Percentiles rank a stretch among this genome's conserved stretches.
Conservation (phyloP, 1,140 invertebrate species). For the Cheumatopsyche charites region DNA sequence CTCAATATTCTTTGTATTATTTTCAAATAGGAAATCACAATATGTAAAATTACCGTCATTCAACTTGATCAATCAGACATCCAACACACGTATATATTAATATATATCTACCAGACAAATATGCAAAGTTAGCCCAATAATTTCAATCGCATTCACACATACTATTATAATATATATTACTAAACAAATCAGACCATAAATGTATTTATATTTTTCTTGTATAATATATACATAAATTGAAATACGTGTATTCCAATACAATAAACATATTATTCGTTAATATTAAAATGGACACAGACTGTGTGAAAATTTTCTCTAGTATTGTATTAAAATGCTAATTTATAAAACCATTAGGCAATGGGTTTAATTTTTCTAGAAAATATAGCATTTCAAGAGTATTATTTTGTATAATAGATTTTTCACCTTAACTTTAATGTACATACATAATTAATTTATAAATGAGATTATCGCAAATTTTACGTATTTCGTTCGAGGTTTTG, state of each 20-base stretch:
- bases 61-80: too few relatives aligned
- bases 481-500: constrained; percentile 41
- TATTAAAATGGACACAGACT: constrained; percentile 42
- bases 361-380: constrained; percentile 29
- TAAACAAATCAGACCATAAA: too few relatives aligned
- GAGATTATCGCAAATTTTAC: constrained; percentile 46
- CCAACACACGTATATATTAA: too few relatives aligned
- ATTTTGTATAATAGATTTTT: constrained; percentile 20
- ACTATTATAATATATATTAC: too few relatives aligned
- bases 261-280: constrained; percentile 13
- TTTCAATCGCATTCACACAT: too few relatives aligned
- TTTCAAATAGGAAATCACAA: too few relatives aligned
- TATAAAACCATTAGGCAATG: constrained; percentile 5
- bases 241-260: background rate
- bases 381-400: constrained; percentile 30
- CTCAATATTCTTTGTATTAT: too few relatives aligned
- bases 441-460: constrained; percentile 38
- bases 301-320: constrained; percentile 27
- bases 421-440: constrained; percentile 36
- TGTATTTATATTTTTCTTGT: too few relatives aligned
- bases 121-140: too few relatives aligned
- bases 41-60: too few relatives aligned
- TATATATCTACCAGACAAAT: too few relatives aligned
- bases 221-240: too few relatives aligned
- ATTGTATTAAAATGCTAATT: constrained; percentile 30